These are phyloP conservation scores for Heptranchias perlo DNA, from an alignment of 2,113 vertebrate genomes.

Conservation along the genomic window DNA sequence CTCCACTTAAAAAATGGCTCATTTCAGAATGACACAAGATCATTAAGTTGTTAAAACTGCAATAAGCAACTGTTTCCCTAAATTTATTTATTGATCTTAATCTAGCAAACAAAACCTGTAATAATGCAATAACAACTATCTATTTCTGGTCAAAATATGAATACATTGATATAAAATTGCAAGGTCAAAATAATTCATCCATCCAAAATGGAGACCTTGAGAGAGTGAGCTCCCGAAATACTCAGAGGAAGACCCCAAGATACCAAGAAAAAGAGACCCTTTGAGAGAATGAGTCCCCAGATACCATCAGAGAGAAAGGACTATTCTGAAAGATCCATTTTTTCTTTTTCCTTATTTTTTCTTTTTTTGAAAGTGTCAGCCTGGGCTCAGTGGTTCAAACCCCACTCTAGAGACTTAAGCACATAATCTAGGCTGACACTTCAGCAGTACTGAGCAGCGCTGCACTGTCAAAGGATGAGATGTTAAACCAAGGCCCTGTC, in stretches of 20 bases:
- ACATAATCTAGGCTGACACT: not conserved
- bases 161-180: not conserved
- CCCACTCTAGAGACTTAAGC: not conserved
- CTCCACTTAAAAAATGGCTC: not conserved
- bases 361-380: not conserved
- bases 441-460: not conserved
- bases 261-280: not conserved
- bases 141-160: not conserved
- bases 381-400: not conserved
- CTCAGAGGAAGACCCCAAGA: no score
- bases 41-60: not conserved
- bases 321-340: no score
- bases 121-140: not conserved
- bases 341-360: not conserved
- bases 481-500: no score
- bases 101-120: not conserved
- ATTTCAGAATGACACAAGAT: not conserved
- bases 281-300: not conserved
- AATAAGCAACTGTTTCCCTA: not conserved
- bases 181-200: not conserved
- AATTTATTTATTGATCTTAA: not conserved
- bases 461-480: no score
- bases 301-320: not conserved
- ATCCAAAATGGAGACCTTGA: not conserved
- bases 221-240: not conserved